These are phyloP conservation scores for Drosophila monieri DNA, from an alignment of 2,888 invertebrate genomes.

Conservation along the genomic window DNA sequence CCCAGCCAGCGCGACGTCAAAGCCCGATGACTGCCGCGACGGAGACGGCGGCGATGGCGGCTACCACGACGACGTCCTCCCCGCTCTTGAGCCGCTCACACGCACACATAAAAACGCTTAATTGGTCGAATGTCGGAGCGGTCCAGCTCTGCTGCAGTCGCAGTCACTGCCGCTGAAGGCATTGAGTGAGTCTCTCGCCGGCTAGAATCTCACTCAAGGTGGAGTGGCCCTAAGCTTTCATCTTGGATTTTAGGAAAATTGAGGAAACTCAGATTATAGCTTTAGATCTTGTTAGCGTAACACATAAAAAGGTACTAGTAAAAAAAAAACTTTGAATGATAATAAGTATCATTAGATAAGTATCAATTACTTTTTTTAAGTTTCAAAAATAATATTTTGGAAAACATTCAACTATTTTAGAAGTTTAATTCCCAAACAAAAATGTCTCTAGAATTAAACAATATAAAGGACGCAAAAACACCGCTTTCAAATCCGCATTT, in stretches of 20 bases:
- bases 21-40: neutral
- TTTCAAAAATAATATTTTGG: no score
- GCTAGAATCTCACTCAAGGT: slow-evolving; percentile 2
- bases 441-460: no score
- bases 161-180: neutral
- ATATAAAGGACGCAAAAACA: neutral
- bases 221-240: slow-evolving; percentile 20
- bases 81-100: slow-evolving; percentile 1
- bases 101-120: slow-evolving; percentile 12
- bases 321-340: neutral
- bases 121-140: slow-evolving; percentile 42
- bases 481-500: neutral
- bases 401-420: no score
- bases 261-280: neutral
- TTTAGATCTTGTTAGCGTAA: neutral
- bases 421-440: neutral
- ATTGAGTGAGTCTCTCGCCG: slow-evolving; percentile 2
- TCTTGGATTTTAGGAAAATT: neutral
- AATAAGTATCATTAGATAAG: neutral
- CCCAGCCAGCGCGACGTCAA: slow-evolving; percentile 77
- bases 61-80: neutral
- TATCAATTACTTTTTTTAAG: no score
- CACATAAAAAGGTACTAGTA: neutral
- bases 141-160: slow-evolving; percentile 18
- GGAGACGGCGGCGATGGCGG: neutral